Conservation (phyloP, 1,140 invertebrate genomes). For the Pseudomyrmex sp. region DNA sequence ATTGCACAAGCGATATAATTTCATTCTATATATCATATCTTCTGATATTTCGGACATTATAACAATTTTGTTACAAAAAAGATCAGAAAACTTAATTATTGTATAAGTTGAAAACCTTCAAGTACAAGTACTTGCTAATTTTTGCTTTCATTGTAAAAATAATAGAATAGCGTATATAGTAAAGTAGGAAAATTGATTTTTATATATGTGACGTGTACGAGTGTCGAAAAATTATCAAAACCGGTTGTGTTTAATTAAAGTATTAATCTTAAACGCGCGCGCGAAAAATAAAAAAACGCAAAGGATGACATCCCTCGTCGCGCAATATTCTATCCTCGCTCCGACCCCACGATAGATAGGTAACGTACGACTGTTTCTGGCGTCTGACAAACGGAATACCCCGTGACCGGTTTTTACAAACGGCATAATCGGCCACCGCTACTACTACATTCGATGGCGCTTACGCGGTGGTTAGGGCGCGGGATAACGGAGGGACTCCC, state of each 20-base stretch:
- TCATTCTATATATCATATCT: no score
- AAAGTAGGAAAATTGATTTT: no score
- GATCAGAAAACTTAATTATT: no score
- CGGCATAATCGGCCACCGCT: slow-evolving; percentile 62
- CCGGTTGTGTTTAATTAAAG: background rate
- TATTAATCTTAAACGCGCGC: slow-evolving; percentile 29
- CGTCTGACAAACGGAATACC: slow-evolving; percentile 72
- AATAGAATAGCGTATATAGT: no score
- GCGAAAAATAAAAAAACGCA: background rate
- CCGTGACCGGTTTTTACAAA: slow-evolving; percentile 57
- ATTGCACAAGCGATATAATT: no score
- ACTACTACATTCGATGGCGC: background rate
- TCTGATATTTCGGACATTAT: no score
- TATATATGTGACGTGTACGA: background rate
- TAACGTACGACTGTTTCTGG: slow-evolving; percentile 64
- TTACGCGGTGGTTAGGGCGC: slow-evolving; percentile 2
- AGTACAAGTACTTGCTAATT: no score
- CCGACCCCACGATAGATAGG: slow-evolving; percentile 3
- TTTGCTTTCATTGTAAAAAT: no score
- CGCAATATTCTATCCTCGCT: slow-evolving; percentile 35
- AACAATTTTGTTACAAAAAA: no score
- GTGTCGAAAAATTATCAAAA: background rate
- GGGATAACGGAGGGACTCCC: slow-evolving; percentile 58
- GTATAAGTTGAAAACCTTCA: no score
- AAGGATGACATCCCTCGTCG: slow-evolving; percentile 1